Base-by-base conservation (phyloP, 1,140 invertebrate genomes). In the Drosophila bocki region DNA sequence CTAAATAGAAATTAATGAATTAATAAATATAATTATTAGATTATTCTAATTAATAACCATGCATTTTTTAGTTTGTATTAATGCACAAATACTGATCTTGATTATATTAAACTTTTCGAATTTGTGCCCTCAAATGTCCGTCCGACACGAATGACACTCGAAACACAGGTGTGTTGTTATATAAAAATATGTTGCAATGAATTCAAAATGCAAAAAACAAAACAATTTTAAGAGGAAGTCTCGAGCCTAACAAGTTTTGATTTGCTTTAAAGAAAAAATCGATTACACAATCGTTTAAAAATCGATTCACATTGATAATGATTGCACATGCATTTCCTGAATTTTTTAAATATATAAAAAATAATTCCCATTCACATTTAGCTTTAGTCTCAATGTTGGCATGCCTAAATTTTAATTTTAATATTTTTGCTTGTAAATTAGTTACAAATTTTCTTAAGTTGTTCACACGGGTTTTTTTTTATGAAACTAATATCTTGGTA, bases 131-230 rank as follows among this genome's bases (percentile, higher is more conserved):
- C 61, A 67, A n/a, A 41, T 48, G 69, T 72, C 65, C 69, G 65
- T 54, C 51, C 51, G 51, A 54, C 51, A 72, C 51, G 39, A 72
- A 58, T 72, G 69, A 72, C 69, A 72, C 65, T 41, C 35, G 32
- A 57, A 68, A 71, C 69, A 59, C 69, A 72, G 69, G 69, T 72
- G 69, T 69, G 44, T 32, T 58, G 35, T 71, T 58, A 48, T 71
- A 71, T 71, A 72, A 72, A 72, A 71, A 19, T 48, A 59, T 71
- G 35, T 48, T 58, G 51, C 48, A 58, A 58, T 41, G 19, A 41
- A 70, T 70, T 58, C 26, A 29, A 41, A 71, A 22, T 41, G 48
- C 39, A 26, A 13, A 35, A 32, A 67, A 67, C 42, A 53, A 37
- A 7, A 35, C 35, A 35, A 47, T 42, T 50, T 42, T 65, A 29